Evolutionary conservation across 2,113 vertebrate genomes (phyloP), one percentile per base, ranked within the genome.

Genomic region (Stegostoma tigrinum): DNA sequence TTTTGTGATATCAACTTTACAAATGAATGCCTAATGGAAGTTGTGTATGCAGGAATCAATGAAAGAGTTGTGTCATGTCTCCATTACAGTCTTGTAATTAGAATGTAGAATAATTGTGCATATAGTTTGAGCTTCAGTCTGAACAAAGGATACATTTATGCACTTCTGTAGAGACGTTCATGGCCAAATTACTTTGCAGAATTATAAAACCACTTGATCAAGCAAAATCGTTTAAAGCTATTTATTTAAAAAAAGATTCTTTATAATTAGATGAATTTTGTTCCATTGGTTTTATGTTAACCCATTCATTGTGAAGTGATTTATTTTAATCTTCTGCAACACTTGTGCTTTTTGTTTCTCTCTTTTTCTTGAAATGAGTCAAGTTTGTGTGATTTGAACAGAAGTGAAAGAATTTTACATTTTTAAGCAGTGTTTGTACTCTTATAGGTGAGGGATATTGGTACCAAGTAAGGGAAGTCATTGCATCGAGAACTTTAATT

Each of bases 121-220:
- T n/a, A 93, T 70, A 72, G 42, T 70, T 95, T 72, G 45, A 14
- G 68, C 45, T 72, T 95, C 68, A 48, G 94, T 94, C 38, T 10
- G 61, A 70, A 94, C 64, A 95, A 95, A 95, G 94, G 70, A 27
- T 72, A 34, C 68, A 30, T 30, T 95, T 95, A 34, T 95, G 94
- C 45, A 75, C 27, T 95, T 95, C 94, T 27, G 17, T 72, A 67
- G 67, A 52, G 24, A 95, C 52, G 42, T 52, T 95, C 72, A 5
- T 64, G 38, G 93, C 42, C 93, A 70, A 72, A 48, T 24, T 95
- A 21, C 61, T 38, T 93, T 61, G n/a, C 89, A 34, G 68, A 95
- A 7, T 72, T 38, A 30, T 17, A 70, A 45, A 64, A 70, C 17
- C 68, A 94, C 38, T 94, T 94, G 23, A 67, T 61, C 52, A 55